These are phyloP conservation scores for Beris morrisii DNA, from an alignment of 2,888 invertebrate species.

Conservation along the genomic window DNA sequence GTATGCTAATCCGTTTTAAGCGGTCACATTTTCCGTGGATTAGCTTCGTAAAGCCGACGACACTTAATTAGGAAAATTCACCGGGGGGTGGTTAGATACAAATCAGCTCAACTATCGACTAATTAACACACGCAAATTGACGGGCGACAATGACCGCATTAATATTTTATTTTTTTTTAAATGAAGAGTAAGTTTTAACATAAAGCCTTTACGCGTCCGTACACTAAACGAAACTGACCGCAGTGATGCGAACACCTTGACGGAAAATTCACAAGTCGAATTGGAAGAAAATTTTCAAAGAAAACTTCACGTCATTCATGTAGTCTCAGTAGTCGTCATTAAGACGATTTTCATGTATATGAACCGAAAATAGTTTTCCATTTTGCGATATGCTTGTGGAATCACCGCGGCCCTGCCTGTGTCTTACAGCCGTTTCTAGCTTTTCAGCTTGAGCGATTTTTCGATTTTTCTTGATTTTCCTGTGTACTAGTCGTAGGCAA, in stretches of 20 bases:
- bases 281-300: constrained; percentile 12
- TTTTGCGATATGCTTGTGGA: constrained; percentile 13
- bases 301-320: constrained; percentile 5
- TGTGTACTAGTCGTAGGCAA: too few relatives aligned
- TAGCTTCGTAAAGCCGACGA: neutral
- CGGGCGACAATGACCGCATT: constrained; percentile 14
- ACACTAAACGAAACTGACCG: constrained; percentile 11
- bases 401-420: constrained; percentile 8
- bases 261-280: constrained; percentile 14
- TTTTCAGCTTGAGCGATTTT: too few relatives aligned
- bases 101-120: neutral
- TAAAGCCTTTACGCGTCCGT: neutral
- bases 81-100: neutral
- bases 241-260: constrained; percentile 1
- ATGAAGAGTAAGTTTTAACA: too few relatives aligned
- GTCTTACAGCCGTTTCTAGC: too few relatives aligned
- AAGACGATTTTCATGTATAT: too few relatives aligned
- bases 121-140: constrained; percentile 13
- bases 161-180: constrained; percentile 2
- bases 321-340: too few relatives aligned
- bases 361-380: constrained; percentile 18
- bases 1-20: neutral
- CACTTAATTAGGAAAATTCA: neutral
- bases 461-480: too few relatives aligned
- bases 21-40: constrained; percentile 14